Base-by-base conservation (phyloP, 2,888 invertebrate species). In the Strigamia crassipes region DNA sequence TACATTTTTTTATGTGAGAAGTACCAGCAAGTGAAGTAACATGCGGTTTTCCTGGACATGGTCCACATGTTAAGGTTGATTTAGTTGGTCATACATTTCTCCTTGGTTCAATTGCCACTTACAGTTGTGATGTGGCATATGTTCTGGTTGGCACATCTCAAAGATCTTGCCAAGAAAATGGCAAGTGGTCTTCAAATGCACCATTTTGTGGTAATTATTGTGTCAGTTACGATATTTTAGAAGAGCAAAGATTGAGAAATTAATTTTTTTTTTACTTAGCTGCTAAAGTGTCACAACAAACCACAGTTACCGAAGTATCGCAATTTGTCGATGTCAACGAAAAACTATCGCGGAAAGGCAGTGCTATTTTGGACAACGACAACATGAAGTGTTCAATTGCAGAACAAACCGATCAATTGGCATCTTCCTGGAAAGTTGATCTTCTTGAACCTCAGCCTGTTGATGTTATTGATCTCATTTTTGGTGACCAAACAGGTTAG, bases 391-490 rank as follows among this genome's bases (percentile, higher is more conserved):
- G 78, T 38, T 78, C 78, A 27, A 31, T 23, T 78, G 78, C 78
- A 78, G 78, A 78, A 34, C 31, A 27, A 27, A 27, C 78, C 13
- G 34, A 78, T 12, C 4, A 12, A 13, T 27, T 23, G 3, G 9
- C 34, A 31, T 78, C 78, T 15, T 78, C 8, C 34, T 78, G 78
- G 78, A 78, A 78, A 38, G 15, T 78, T 18, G 78, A 78, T 78
- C 34, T 78, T 3, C 34, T 78, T 6, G 78, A 78, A 78, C 18
- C 9, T 9, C 27, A 78, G 15, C 4, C 2, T 12, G 38, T 78
- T 34, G 78, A 78, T 38, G 78, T 78, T 9, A 38, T 78, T 27
- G 31, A 3, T 27, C 78, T 78, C 8, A 78, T 78, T 38, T 78
- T 78, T 38, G 38, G 5, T 31, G 18, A 78, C 13, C 10, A 23